Percentiles rank a stretch among this genome's conserved stretches.
Conservation (phyloP, 2,797 vertebrate species). For the Taenioides sp. region DNA sequence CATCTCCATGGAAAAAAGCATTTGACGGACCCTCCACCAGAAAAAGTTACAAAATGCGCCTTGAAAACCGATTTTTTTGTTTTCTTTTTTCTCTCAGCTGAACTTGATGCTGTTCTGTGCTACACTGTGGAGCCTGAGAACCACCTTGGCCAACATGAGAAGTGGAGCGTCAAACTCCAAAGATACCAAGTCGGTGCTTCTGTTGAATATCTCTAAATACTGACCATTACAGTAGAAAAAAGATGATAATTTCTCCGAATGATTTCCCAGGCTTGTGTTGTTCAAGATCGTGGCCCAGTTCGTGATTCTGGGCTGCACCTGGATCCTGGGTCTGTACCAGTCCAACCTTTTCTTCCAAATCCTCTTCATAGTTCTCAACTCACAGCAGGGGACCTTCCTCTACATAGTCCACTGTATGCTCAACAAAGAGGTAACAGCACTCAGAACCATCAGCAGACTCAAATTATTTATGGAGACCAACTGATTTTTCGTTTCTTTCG, state of each 20-base stretch:
- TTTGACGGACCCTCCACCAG: no score
- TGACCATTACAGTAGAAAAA: conserved; percentile 25
- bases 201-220: conserved; percentile 38
- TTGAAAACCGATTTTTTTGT: background rate
- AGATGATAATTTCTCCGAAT: no score
- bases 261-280: conserved; percentile 53
- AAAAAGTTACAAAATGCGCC: no score
- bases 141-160: conserved; percentile 74
- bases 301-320: conserved; percentile 71
- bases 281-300: conserved; percentile 75
- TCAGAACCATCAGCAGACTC: no score
- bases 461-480: no score
- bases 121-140: conserved; percentile 71
- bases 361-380: conserved; percentile 72
- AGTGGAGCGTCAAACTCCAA: conserved; percentile 74
- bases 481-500: background rate
- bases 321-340: conserved; percentile 73
- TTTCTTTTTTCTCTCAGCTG: conserved; percentile 47
- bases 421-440: conserved; percentile 66
- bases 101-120: conserved; percentile 70
- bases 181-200: conserved; percentile 56
- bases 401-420: conserved; percentile 72
- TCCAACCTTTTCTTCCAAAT: conserved; percentile 53
- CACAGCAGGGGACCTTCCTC: conserved; percentile 76
- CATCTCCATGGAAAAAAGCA: no score